phyloP scores from a whole-genome alignment of 35 echinoderm and acorn worm species.

The Heliocidaris erythrogramma region DNA sequence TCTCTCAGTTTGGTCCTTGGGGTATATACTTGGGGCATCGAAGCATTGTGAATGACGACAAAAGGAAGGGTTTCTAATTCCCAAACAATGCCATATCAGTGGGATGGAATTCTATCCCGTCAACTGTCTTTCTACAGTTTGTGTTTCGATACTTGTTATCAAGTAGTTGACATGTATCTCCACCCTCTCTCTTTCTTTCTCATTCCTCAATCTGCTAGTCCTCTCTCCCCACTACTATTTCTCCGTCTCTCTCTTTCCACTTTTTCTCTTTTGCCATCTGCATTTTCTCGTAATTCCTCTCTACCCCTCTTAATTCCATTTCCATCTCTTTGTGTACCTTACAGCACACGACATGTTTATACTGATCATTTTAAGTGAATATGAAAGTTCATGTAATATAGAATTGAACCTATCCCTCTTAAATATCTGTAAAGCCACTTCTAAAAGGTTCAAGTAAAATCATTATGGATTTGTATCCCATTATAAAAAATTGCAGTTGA shows the following conservation, averaged over 20 bases:
- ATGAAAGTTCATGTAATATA: no score
- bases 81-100: not conserved
- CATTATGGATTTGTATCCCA: no score
- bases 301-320: no score
- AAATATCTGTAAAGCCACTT: no score
- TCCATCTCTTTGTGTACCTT: not conserved
- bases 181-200: not conserved
- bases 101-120: not conserved
- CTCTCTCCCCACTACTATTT: not conserved
- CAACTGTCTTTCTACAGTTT: not conserved
- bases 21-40: not conserved
- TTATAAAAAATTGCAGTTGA: no score
- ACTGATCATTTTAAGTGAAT: no score
- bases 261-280: not conserved
- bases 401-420: no score
- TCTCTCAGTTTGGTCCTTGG: not conserved
- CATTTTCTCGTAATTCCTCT: not conserved
- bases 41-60: not conserved
- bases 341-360: not conserved
- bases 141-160: slow-evolving; percentile 9
- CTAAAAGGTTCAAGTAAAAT: no score
- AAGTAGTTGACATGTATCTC: not conserved
- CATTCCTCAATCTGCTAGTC: not conserved
- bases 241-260: not conserved
- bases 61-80: slow-evolving; percentile 17